These are phyloP conservation scores for Miichthys miiuy DNA, from an alignment of 2,797 vertebrate species.

Conservation along the genomic window DNA sequence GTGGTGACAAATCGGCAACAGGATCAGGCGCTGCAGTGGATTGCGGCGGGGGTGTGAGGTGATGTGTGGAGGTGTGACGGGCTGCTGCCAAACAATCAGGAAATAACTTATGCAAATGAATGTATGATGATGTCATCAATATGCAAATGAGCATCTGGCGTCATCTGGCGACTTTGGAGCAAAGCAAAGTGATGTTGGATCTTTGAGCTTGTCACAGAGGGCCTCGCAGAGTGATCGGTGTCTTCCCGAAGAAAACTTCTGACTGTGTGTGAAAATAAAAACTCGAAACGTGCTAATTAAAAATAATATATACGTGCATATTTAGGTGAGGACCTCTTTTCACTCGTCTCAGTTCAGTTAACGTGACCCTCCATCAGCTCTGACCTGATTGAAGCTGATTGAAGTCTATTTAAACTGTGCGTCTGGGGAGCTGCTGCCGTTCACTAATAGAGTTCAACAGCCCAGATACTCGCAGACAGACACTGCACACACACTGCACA, in stretches of 20 bases:
- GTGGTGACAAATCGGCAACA: too few species aligned
- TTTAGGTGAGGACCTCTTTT: background rate
- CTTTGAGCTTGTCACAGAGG: too few species aligned
- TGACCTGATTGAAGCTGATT: slow-evolving; percentile 75
- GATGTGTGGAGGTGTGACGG: too few species aligned
- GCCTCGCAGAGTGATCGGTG: too few species aligned
- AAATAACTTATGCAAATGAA: too few species aligned
- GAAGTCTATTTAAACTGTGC: slow-evolving; percentile 71
- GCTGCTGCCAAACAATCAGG: too few species aligned
- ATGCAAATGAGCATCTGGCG: too few species aligned
- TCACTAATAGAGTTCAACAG: slow-evolving; percentile 33
- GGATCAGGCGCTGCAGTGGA: too few species aligned
- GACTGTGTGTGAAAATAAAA: background rate
- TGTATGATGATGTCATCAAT: too few species aligned
- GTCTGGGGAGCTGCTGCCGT: slow-evolving; percentile 59
- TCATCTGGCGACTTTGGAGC: too few species aligned
- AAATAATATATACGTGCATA: background rate
- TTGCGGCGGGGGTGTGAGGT: too few species aligned
- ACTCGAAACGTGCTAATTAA: background rate
- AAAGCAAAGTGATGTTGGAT: too few species aligned
- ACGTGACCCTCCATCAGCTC: slow-evolving; percentile 39
- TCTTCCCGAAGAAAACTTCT: background rate
- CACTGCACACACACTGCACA: background rate
- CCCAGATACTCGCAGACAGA: slow-evolving; percentile 35
- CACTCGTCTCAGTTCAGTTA: slow-evolving; percentile 9